Evolutionary conservation across 2,888 invertebrate genomes (phyloP).

Genomic region (Clitarchus hookeri): DNA sequence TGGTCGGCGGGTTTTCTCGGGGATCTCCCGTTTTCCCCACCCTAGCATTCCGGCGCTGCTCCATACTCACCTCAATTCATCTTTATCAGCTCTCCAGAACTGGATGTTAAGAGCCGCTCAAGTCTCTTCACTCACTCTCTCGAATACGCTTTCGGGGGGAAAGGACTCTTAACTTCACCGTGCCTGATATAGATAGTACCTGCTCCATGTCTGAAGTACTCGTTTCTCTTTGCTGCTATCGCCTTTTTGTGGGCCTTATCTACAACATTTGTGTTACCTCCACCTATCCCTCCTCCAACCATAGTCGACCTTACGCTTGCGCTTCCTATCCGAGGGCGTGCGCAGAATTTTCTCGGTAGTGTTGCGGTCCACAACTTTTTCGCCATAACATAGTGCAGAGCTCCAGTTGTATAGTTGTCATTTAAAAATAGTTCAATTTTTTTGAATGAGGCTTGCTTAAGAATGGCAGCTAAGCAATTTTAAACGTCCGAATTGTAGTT

Average conservation of each 20-base stretch:
- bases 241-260: constrained; percentile 57
- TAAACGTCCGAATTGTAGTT: too few relatives aligned
- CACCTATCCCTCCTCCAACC: constrained; percentile 58
- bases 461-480: too few relatives aligned
- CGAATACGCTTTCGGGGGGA: constrained; percentile 79
- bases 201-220: constrained; percentile 84
- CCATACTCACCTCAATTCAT: too few relatives aligned
- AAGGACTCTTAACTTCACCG: constrained; percentile 72
- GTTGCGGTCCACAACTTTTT: constrained; percentile 83
- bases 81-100: too few relatives aligned
- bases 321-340: constrained; percentile 78
- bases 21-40: too few relatives aligned
- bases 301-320: constrained; percentile 81
- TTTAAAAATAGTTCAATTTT: too few relatives aligned
- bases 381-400: constrained; percentile 56
- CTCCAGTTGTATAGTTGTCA: too few relatives aligned
- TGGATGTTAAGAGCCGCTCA: too few relatives aligned
- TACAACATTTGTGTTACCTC: constrained; percentile 56
- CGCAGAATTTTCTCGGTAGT: constrained; percentile 78
- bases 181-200: constrained; percentile 82
- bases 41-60: too few relatives aligned
- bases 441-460: too few relatives aligned
- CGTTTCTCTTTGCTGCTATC: constrained; percentile 87
- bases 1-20: too few relatives aligned
- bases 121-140: constrained; percentile 64